Conservation (phyloP, 1,140 invertebrate genomes). For the Belonocnema kinseyi region DNA sequence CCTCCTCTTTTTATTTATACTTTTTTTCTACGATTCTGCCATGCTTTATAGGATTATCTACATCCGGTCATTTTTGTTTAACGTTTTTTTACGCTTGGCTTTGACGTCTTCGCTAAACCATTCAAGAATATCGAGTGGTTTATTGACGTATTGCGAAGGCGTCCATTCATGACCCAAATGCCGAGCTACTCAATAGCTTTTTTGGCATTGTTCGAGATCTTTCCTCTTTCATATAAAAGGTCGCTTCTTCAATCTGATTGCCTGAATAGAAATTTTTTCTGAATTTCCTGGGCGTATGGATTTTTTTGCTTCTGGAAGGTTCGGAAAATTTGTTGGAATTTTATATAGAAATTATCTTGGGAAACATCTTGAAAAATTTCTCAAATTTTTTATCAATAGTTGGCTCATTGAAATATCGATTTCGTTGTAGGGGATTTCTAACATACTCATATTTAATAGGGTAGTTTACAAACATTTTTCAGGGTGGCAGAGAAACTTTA, state of each 20-base stretch:
- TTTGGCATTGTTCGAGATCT: constrained; percentile 56
- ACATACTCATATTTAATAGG: too few species aligned
- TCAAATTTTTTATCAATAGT: neutral
- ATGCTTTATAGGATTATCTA: constrained; percentile 63
- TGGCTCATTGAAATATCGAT: neutral
- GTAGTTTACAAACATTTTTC: too few species aligned
- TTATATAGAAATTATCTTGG: neutral
- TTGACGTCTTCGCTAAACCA: constrained; percentile 38
- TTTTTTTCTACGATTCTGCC: constrained; percentile 37
- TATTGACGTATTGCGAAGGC: constrained; percentile 60
- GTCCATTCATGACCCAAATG: constrained; percentile 51
- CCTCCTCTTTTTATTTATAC: constrained; percentile 5
- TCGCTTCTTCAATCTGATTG: constrained; percentile 52
- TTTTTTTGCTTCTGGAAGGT: constrained; percentile 17
- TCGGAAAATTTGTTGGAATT: neutral
- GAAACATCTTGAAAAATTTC: neutral
- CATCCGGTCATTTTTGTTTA: constrained; percentile 71
- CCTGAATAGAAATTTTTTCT: constrained; percentile 18
- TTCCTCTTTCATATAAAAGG: constrained; percentile 40
- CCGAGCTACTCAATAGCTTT: constrained; percentile 52
- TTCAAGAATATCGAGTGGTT: constrained; percentile 65
- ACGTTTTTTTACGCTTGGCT: constrained; percentile 47
- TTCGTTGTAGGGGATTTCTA: too few species aligned
- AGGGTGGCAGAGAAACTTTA: too few species aligned
- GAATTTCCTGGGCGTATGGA: constrained; percentile 17